Evolutionary conservation across 2,888 invertebrate genomes (phyloP).

Genomic region (Hirtodrosophila cameraria): DNA sequence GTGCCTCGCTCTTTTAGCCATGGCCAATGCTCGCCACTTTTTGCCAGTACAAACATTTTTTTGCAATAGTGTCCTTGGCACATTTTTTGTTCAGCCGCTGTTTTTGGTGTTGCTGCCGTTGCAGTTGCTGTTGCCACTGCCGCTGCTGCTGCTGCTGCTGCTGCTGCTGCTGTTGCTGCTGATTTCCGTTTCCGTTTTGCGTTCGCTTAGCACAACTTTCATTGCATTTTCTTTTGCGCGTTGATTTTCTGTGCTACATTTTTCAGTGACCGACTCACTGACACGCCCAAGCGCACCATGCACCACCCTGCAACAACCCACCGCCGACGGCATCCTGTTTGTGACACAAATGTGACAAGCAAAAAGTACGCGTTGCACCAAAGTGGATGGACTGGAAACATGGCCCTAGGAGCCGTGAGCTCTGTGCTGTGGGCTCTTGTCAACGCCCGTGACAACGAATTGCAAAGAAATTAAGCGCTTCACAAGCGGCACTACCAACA

Average conservation of each 20-base stretch:
- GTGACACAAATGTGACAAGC: slow-evolving; percentile 82
- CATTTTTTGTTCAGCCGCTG: slow-evolving; percentile 51
- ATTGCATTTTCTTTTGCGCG: slow-evolving; percentile 75
- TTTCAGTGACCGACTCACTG: slow-evolving; percentile 52
- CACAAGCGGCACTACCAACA: slow-evolving; percentile 61
- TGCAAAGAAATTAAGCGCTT: slow-evolving; percentile 76
- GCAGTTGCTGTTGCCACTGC: slow-evolving; percentile 56
- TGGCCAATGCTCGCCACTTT: slow-evolving; percentile 20
- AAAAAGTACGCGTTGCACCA: slow-evolving; percentile 75
- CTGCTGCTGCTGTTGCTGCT: slow-evolving; percentile 53
- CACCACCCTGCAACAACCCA: neutral
- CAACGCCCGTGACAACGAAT: slow-evolving; percentile 68
- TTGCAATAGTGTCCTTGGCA: slow-evolving; percentile 79
- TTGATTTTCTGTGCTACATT: slow-evolving; percentile 71
- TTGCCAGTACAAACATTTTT: slow-evolving; percentile 67
- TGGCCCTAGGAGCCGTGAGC: slow-evolving; percentile 28
- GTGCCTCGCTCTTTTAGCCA: slow-evolving; percentile 12
- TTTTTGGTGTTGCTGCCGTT: slow-evolving; percentile 28
- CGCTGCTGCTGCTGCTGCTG: slow-evolving; percentile 27
- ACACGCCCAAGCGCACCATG: slow-evolving; percentile 34
- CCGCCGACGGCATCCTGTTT: slow-evolving; percentile 73
- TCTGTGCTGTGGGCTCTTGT: slow-evolving; percentile 47
- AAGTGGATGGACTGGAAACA: slow-evolving; percentile 73
- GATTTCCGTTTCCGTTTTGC: slow-evolving; percentile 80
- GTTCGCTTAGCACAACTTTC: slow-evolving; percentile 75